phyloP scores from a whole-genome alignment of 1,140 invertebrate genomes.

The Zaprionus inermis region DNA sequence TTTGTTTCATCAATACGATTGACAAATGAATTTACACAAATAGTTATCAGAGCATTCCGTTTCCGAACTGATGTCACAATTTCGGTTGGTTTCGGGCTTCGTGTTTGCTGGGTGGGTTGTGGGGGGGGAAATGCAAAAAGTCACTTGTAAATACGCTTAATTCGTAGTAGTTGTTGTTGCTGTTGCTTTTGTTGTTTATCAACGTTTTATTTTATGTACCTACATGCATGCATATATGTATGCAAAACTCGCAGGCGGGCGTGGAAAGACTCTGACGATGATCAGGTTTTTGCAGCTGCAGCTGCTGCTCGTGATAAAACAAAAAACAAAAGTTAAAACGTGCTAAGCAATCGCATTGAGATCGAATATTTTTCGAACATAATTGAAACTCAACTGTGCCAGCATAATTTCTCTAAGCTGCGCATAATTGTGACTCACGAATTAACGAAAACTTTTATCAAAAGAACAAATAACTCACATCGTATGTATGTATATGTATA shows the following conservation, averaged over 20 bases:
- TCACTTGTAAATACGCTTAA: constrained; percentile 9
- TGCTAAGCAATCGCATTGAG: neutral
- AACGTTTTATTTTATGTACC: constrained; percentile 28
- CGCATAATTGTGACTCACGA: neutral
- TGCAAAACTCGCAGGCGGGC: constrained; percentile 67
- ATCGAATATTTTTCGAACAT: neutral
- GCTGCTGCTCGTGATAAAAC: constrained; percentile 13
- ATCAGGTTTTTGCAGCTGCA: constrained; percentile 76
- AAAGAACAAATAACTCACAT: constrained; percentile 1
- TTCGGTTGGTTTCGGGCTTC: neutral
- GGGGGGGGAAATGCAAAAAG: neutral
- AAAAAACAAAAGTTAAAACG: constrained; percentile 9
- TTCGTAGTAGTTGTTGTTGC: constrained; percentile 10
- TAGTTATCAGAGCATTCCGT: constrained; percentile 3
- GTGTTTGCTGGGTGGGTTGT: too few species aligned
- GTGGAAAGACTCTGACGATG: constrained; percentile 62
- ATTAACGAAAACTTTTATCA: constrained; percentile 1
- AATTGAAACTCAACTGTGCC: neutral
- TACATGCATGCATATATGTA: constrained; percentile 45
- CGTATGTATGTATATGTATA: neutral
- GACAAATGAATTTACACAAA: constrained; percentile 16
- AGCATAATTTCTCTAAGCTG: neutral
- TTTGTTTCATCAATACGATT: constrained; percentile 18
- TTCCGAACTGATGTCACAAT: constrained; percentile 21
- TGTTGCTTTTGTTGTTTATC: constrained; percentile 40